These are phyloP conservation scores for Embiotoca jacksoni DNA, from an alignment of 2,113 vertebrate genomes.

Conservation along the genomic window DNA sequence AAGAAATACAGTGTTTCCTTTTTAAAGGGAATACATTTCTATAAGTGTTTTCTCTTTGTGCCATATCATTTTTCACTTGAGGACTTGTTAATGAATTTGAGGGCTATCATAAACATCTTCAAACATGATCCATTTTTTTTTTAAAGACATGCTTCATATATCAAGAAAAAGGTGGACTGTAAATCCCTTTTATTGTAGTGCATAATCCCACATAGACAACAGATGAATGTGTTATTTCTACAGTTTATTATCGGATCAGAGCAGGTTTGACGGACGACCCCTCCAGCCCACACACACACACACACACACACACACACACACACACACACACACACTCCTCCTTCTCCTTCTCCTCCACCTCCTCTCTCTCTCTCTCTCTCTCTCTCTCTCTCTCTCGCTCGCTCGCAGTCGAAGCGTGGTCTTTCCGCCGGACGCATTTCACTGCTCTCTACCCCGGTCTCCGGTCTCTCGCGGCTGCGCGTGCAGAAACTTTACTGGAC, in stretches of 20 bases:
- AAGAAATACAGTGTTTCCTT: too few relatives aligned
- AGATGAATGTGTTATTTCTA: too few relatives aligned
- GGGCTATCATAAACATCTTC: too few relatives aligned
- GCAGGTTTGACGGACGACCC: not conserved
- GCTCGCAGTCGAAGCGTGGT: slow-evolving; percentile 20
- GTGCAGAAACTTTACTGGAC: not conserved
- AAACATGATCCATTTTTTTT: too few relatives aligned
- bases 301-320: too few relatives aligned
- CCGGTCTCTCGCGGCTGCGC: not conserved
- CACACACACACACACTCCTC: not conserved
- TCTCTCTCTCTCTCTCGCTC: slow-evolving; percentile 10
- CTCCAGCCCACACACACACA: not conserved
- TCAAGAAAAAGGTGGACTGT: too few relatives aligned
- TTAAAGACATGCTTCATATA: too few relatives aligned
- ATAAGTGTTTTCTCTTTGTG: too few relatives aligned
- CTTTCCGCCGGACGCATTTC: slow-evolving; percentile 3
- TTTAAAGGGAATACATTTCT: too few relatives aligned
- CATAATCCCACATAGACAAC: not conserved
- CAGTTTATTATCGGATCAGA: not conserved
- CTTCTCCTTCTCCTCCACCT: not conserved
- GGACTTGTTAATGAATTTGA: too few relatives aligned
- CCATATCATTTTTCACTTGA: too few relatives aligned
- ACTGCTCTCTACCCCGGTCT: not conserved
- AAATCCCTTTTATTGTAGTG: not conserved
- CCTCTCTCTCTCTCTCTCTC: slow-evolving; percentile 4